phyloP scores from a whole-genome alignment of 1,140 invertebrate species.

The Diorhabda sublineata region DNA sequence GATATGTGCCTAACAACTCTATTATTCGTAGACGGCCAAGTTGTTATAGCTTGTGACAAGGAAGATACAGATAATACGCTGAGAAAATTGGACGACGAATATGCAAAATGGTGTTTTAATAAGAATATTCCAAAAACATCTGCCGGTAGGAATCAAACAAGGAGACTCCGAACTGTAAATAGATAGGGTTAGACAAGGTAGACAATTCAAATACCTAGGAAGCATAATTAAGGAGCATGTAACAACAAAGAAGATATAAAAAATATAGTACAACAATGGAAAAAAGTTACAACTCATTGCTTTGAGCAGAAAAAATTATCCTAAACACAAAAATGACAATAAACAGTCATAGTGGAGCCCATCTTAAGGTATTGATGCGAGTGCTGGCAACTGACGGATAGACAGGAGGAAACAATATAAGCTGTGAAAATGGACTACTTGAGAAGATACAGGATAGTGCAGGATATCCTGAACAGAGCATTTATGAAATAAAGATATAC shows the following conservation, averaged over 20 bases:
- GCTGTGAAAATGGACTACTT: too few relatives aligned
- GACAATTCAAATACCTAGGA: too few relatives aligned
- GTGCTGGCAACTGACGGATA: neutral
- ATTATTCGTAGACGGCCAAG: neutral
- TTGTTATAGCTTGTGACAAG: neutral
- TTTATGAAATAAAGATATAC: too few relatives aligned
- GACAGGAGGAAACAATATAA: too few relatives aligned
- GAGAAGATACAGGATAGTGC: too few relatives aligned
- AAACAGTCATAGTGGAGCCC: conserved; percentile 6
- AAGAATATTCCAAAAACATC: neutral
- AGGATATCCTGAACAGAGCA: too few relatives aligned
- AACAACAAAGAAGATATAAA: neutral
- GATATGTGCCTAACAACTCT: neutral
- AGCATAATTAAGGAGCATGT: neutral
- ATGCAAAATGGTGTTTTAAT: neutral
- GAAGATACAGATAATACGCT: conserved; percentile 4
- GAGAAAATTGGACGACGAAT: too few relatives aligned
- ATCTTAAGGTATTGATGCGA: conserved; percentile 11
- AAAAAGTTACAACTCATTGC: neutral
- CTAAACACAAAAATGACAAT: conserved; percentile 7
- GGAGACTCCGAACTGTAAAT: neutral
- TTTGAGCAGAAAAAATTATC: conserved; percentile 1
- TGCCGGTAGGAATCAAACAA: neutral
- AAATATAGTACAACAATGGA: neutral
- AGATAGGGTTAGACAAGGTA: too few relatives aligned